Evolutionary conservation across 2,888 invertebrate genomes (phyloP).

Genomic region (Drosophila birchii): DNA sequence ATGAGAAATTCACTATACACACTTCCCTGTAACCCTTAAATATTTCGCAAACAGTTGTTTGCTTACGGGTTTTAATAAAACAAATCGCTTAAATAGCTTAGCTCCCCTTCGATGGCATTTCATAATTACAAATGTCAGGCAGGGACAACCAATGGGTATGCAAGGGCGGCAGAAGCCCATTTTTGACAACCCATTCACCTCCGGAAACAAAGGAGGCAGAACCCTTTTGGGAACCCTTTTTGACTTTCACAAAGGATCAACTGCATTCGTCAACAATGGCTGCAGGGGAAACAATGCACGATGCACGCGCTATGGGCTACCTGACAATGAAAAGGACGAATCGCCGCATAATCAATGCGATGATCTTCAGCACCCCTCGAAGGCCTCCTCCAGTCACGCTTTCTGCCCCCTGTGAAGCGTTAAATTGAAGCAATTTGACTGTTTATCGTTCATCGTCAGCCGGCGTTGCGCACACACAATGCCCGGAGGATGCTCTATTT

Average conservation of each 20-base stretch:
- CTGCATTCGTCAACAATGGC: constrained; percentile 28
- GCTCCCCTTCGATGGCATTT: constrained; percentile 31
- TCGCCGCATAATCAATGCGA: constrained; percentile 21
- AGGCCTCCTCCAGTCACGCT: constrained; percentile 9
- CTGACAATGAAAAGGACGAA: constrained; percentile 15
- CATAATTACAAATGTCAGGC: constrained; percentile 34
- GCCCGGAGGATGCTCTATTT: constrained; percentile 29
- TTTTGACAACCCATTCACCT: constrained; percentile 29
- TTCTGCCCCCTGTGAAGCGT: constrained; percentile 67
- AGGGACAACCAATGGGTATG: constrained; percentile 31
- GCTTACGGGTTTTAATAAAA: constrained; percentile 64
- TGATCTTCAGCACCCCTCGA: constrained; percentile 16
- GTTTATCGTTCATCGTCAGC: constrained; percentile 68
- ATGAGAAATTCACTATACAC: no score
- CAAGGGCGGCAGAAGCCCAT: constrained; percentile 13
- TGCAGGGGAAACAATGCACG: constrained; percentile 11
- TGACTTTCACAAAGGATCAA: constrained; percentile 41
- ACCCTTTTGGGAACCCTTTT: constrained; percentile 27
- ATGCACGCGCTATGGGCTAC: constrained; percentile 20
- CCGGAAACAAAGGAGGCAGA: constrained; percentile 6
- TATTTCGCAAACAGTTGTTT: constrained; percentile 54
- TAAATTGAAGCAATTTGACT: constrained; percentile 82
- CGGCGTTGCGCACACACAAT: constrained; percentile 40
- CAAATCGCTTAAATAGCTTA: constrained; percentile 76
- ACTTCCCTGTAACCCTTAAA: constrained; percentile 9